A percentile compares a stretch with the other conserved stretches of the same genome.
Conservation (phyloP, 2,113 vertebrate species). For the Herpailurus yagouaroundi region DNA sequence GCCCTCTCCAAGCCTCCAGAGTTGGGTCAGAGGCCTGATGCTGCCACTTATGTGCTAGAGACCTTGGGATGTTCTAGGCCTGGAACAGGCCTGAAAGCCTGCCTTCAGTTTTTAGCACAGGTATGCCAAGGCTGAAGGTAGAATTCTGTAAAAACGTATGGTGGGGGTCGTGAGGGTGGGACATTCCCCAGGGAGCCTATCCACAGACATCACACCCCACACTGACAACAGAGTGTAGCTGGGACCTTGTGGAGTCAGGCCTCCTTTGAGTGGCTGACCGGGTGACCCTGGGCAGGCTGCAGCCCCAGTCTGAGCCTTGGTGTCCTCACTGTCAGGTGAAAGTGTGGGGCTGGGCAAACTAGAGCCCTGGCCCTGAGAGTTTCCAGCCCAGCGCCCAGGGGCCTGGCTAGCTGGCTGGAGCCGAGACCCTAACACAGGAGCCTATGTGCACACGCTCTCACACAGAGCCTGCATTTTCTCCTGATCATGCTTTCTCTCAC, state of each 20-base stretch:
- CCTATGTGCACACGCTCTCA: rapidly evolving
- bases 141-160: neutral
- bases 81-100: neutral
- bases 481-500: slow-evolving; percentile 57
- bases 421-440: neutral
- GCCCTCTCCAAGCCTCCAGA: neutral
- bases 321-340: neutral
- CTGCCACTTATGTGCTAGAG: neutral
- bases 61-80: neutral
- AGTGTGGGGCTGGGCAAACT: neutral
- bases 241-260: neutral
- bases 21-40: neutral
- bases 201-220: neutral
- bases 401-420: neutral
- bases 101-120: neutral
- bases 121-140: neutral
- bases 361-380: neutral
- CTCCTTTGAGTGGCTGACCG: neutral
- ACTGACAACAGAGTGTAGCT: too few species aligned
- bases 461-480: neutral
- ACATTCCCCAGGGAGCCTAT: neutral
- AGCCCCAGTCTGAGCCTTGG: neutral
- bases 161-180: neutral
- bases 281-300: neutral
- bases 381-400: neutral